Evolutionary conservation across 1,140 invertebrate genomes (phyloP), one percentile per base, ranked within the genome.

Genomic region (Anastatus disparis): DNA sequence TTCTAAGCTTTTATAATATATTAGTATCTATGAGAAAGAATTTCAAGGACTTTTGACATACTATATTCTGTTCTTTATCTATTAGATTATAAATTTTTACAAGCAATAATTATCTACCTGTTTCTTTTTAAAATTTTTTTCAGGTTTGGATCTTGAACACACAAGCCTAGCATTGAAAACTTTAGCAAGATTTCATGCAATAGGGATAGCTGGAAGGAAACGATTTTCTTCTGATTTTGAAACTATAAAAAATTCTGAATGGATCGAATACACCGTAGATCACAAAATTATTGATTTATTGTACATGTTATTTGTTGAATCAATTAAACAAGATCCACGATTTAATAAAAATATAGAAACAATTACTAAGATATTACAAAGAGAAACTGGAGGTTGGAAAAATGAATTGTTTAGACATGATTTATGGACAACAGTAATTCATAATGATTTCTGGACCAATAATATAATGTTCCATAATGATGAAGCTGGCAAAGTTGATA

Each of bases 161-260:
- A 79, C 86, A 0, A 81, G 76, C 42, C 62, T 87, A 1, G 82
- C 87, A 3, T 44, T 89, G 2, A 73, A 80, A 48, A 79, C 84
- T 27, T 56, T 90, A 73, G 89, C 88, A 0, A 80, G 80, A 70
- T 89, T 87, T 73, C 89, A 90, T 71, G 87, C 87, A 0, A 74
- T 87, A 24, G 85, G 88, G 0, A 84, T 90, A 20, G 88, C 87
- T 2, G 74, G 85, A 22, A 86, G 86, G 22, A 61, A 82, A 0
- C 77, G 81, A 44, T 9, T 61, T 1, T n/a, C 24, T 3, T 15
- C 1, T 12, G 38, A 61, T 61, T 24, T 15, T 7, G 12, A n/a
- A 12, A n/a, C 46, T 0, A 7, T 13, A 0, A 12, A 1, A 13
- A 50, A 68, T 27, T 20, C 20, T 9, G 59, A 62, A 10, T 38